Evolutionary conservation across 2,113 vertebrate genomes (phyloP).

Genomic region (Oncorhynchus keta): DNA sequence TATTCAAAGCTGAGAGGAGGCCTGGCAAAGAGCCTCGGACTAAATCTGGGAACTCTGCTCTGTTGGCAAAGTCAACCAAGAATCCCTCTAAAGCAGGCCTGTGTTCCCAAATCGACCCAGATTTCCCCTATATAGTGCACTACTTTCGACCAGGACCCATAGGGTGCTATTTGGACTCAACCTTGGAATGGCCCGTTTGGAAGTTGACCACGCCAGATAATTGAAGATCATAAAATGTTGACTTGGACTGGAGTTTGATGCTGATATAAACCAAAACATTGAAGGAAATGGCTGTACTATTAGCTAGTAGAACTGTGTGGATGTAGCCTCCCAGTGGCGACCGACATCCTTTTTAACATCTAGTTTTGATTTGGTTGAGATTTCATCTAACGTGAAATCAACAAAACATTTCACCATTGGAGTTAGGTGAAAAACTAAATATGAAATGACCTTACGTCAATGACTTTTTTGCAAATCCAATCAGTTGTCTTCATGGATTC

Average conservation of each 20-base stretch:
- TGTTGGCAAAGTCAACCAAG: slow-evolving; percentile 35
- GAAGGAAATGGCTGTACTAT: not conserved
- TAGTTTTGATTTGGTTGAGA: too few species aligned
- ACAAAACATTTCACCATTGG: too few species aligned
- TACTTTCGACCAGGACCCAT: too few species aligned
- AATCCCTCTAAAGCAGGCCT: not conserved
- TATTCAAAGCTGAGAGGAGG: slow-evolving; percentile 9
- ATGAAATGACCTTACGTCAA: too few species aligned
- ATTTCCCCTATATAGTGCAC: not conserved
- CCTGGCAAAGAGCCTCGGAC: slow-evolving; percentile 31
- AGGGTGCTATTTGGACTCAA: too few species aligned
- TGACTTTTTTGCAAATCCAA: too few species aligned
- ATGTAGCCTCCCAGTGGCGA: too few species aligned
- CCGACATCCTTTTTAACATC: too few species aligned
- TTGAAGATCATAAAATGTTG: not conserved
- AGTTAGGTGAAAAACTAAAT: too few species aligned
- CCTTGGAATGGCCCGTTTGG: not conserved
- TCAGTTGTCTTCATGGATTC: too few species aligned
- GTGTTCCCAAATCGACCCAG: not conserved
- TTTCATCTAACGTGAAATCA: too few species aligned
- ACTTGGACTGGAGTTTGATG: not conserved
- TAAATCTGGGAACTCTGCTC: slow-evolving; percentile 20
- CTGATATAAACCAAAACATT: slow-evolving; percentile 4
- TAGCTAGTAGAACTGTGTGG: not conserved
- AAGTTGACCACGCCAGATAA: not conserved